Evolutionary conservation across 1,140 invertebrate genomes (phyloP).

Genomic region (Tribolium castaneum): DNA sequence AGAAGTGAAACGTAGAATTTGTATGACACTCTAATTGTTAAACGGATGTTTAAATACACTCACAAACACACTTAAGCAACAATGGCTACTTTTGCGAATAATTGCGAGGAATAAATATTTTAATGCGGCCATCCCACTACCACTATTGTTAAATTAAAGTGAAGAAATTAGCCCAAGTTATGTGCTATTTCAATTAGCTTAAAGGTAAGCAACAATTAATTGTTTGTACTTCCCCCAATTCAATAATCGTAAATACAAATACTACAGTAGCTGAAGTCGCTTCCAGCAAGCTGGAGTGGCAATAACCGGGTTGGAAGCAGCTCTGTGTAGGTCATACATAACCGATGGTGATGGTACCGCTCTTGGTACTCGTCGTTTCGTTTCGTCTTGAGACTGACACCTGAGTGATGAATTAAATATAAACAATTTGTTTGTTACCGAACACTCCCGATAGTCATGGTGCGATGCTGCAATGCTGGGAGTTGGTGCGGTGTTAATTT

Average conservation of each 20-base stretch:
- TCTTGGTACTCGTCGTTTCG: not conserved
- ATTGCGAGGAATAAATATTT: too few species aligned
- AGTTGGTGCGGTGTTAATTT: conserved; percentile 9
- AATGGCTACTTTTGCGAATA: too few species aligned
- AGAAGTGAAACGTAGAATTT: too few species aligned
- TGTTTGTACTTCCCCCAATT: too few species aligned
- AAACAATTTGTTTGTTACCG: not conserved
- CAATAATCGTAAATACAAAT: not conserved
- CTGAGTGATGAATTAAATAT: conserved; percentile 5
- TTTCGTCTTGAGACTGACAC: not conserved
- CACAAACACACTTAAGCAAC: too few species aligned
- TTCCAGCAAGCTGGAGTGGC: conserved; percentile 3
- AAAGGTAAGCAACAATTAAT: too few species aligned
- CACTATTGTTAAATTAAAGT: too few species aligned
- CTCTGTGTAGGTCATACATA: conserved; percentile 21
- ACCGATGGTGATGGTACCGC: conserved; percentile 25
- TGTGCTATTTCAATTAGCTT: too few species aligned
- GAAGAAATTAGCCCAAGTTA: too few species aligned
- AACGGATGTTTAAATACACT: too few species aligned
- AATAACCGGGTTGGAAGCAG: conserved; percentile 29
- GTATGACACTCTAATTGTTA: too few species aligned
- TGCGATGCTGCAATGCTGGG: conserved; percentile 5
- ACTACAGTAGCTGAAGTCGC: conserved; percentile 6
- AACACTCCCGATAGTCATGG: not conserved
- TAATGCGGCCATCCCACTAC: too few species aligned